Evolutionary conservation across 2,797 vertebrate species (phyloP).

Genomic region (Hemitrygon akajei): DNA sequence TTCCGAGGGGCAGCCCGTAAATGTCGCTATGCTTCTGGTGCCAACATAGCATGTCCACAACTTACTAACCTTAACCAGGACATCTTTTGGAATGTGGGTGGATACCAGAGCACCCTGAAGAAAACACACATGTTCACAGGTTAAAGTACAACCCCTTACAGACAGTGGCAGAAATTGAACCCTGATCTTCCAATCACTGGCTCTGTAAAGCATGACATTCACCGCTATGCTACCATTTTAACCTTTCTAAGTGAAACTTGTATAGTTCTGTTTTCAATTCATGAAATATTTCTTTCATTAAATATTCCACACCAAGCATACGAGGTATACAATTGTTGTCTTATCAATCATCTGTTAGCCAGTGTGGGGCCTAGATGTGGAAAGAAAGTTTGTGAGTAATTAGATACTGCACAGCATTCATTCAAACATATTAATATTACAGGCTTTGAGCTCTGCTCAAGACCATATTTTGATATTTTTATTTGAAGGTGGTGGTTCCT

Average conservation of each 20-base stretch:
- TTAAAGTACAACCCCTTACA: too few relatives aligned
- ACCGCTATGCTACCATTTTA: too few relatives aligned
- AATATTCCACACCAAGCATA: not conserved
- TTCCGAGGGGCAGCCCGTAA: too few relatives aligned
- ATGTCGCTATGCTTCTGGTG: too few relatives aligned
- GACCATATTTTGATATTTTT: not conserved
- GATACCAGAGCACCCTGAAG: too few relatives aligned
- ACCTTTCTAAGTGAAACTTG: not conserved
- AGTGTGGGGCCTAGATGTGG: not conserved
- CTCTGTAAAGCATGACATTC: too few relatives aligned
- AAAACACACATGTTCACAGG: too few relatives aligned
- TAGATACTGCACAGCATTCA: not conserved
- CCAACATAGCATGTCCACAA: too few relatives aligned
- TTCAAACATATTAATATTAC: not conserved
- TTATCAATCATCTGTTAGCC: not conserved
- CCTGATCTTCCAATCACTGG: too few relatives aligned
- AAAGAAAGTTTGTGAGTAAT: not conserved
- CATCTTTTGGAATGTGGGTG: too few relatives aligned
- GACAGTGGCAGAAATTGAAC: too few relatives aligned
- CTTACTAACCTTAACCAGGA: too few relatives aligned
- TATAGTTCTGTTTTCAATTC: not conserved
- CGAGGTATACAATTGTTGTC: not conserved
- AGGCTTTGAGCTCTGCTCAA: not conserved
- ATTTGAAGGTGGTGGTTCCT: not conserved
- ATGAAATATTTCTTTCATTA: not conserved